Base-by-base conservation (phyloP, 1,140 invertebrate species). In the Philopotamus ludificatus region DNA sequence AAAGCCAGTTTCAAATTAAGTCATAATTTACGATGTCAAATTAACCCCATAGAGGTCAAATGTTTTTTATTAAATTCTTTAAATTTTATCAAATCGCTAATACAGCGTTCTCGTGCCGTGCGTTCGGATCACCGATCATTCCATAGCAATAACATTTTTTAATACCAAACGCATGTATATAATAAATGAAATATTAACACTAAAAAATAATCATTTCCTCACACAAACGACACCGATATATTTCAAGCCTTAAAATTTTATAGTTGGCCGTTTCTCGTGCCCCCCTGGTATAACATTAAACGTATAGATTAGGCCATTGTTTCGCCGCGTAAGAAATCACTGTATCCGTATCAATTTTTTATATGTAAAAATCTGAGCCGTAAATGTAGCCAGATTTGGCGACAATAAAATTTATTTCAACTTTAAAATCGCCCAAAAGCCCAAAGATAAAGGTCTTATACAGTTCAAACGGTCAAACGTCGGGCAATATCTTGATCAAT, bases 331-430 rank as follows among this genome's bases (percentile, higher is more conserved):
- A 47, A 15, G 4, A 20, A 12, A 7, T 20, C 10, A 15, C 10
- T 42, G 41, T 60, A 47, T 28, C 22, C n/a, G 12, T 39, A 23
- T 44, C 53, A 45, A 47, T 47, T 26, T 44, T 47, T 45, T n/a
- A 18, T 47, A 28, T 21, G 25, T 54, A 50, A 23, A 54, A 47
- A 47, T 47, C 44, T 15, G 4, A 9, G 18, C 10, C 18, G 26
- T 16, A 47, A 60, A 60, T 22, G 23, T 10, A 44, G 39, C 22
- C 39, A 25, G 57, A 28, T 60, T 16, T 9, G 20, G 51, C 34
- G 28, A 62, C 50, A 62, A 51, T 51, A 62, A 57, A 57, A 65
- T 65, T 65, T 65, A 65, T 65, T 65, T 65, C 21, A 22, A 55
- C 44, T 65, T 65, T 57, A 65, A 65, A 65, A 65, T 65, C n/a